phyloP scores from a whole-genome alignment of 2,888 invertebrate species.

The Aromia moschata region DNA sequence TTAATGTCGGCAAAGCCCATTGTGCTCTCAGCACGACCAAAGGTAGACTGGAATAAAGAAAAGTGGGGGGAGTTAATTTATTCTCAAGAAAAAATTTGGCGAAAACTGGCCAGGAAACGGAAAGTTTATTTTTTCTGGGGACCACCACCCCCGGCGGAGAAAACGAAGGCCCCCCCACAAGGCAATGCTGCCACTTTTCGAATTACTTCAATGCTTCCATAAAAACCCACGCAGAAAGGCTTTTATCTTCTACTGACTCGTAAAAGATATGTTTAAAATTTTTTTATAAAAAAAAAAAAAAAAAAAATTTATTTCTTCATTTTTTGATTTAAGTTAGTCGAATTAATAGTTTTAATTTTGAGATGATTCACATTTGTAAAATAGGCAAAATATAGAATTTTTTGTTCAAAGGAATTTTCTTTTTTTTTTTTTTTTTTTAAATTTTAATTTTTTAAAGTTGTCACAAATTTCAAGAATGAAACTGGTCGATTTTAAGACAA shows the following conservation, averaged over 20 bases:
- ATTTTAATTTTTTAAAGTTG: too few relatives aligned
- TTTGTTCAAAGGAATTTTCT: too few relatives aligned
- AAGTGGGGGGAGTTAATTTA: conserved; percentile 88
- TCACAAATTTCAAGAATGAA: too few relatives aligned
- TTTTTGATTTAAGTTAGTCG: too few relatives aligned
- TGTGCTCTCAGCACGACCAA: conserved; percentile 86
- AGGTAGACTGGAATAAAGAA: conserved; percentile 91
- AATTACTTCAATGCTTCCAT: conserved; percentile 66
- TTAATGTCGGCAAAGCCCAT: conserved; percentile 81
- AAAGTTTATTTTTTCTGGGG: conserved; percentile 87
- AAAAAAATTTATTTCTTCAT: too few relatives aligned
- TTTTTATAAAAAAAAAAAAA: too few relatives aligned
- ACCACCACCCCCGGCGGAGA: conserved; percentile 90
- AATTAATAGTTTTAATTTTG: too few relatives aligned
- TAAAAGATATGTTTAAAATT: conserved; percentile 39
- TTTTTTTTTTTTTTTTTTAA: too few relatives aligned
- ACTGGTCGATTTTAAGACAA: too few relatives aligned
- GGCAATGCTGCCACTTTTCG: conserved; percentile 93
- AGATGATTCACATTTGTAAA: too few relatives aligned
- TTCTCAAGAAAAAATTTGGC: conserved; percentile 86
- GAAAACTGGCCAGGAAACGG: conserved; percentile 90
- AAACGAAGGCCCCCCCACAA: conserved; percentile 89
- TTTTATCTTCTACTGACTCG: conserved; percentile 43
- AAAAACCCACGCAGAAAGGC: conserved; percentile 42
- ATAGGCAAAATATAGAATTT: too few relatives aligned